Percentiles rank a stretch among this genome's conserved stretches.
Evolutionary conservation across 92 coral and sea anemone genomes (phyloP).

Genomic region (Actinernus sp.): DNA sequence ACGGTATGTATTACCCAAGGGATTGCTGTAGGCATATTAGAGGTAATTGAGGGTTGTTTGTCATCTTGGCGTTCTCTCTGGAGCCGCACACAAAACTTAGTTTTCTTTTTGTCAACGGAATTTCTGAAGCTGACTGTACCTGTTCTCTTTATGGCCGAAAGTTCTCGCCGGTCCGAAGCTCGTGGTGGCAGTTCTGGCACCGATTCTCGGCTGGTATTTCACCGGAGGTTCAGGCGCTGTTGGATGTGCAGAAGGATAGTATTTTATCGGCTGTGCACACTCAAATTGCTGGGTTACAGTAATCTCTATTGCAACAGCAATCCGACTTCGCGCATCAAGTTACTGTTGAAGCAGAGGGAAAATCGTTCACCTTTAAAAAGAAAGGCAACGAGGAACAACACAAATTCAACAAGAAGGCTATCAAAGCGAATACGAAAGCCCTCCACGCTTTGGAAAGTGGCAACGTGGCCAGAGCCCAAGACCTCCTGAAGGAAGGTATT

Average conservation of each 20-base stretch:
- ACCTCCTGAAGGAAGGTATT: conserved; percentile 34
- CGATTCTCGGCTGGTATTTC: conserved; percentile 1
- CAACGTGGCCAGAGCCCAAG: conserved; percentile 10
- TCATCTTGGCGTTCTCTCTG: no score
- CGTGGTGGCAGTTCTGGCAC: no score
- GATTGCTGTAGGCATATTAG: neutral
- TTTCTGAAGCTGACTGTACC: no score
- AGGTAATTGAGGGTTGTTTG: neutral
- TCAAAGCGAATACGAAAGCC: conserved; percentile 16
- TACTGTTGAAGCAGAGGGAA: conserved; percentile 21
- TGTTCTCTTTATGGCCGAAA: no score
- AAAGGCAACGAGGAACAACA: conserved; percentile 40
- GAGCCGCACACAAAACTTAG: no score
- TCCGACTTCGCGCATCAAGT: conserved; percentile 21
- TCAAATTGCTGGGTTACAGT: conserved; percentile 21
- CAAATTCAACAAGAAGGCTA: conserved; percentile 41
- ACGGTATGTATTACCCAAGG: no score
- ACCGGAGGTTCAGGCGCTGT: neutral
- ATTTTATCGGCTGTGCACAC: conserved; percentile 22
- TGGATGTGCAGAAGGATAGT: conserved; percentile 28
- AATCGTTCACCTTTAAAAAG: conserved; percentile 30
- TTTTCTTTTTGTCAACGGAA: no score
- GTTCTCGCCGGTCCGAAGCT: no score
- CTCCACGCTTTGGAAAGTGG: conserved; percentile 36
- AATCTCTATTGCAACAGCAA: conserved; percentile 11